Conservation (phyloP, 2,888 invertebrate genomes). For the Drosophila incognita region DNA sequence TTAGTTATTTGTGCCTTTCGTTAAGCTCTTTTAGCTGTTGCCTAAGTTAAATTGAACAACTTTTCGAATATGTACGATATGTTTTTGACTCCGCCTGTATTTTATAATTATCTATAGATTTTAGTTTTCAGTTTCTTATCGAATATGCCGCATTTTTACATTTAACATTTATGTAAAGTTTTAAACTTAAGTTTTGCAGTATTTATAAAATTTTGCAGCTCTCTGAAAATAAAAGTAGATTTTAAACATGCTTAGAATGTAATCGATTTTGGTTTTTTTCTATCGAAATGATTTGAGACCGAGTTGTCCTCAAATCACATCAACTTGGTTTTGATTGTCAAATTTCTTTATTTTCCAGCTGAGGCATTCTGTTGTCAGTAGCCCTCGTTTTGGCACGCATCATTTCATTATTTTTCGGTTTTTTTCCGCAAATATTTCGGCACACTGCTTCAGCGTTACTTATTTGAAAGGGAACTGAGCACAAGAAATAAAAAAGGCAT, state of each 20-base stretch:
- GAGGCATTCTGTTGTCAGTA: constrained; percentile 42
- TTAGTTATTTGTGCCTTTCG: constrained; percentile 53
- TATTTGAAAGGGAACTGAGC: constrained; percentile 2
- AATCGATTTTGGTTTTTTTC: neutral
- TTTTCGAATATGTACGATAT: constrained; percentile 28
- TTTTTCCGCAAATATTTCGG: constrained; percentile 50
- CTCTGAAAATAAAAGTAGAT: constrained; percentile 46
- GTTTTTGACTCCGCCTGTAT: constrained; percentile 24
- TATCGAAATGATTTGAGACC: neutral
- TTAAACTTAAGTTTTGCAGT: constrained; percentile 59
- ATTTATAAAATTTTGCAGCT: constrained; percentile 61
- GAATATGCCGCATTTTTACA: constrained; percentile 60
- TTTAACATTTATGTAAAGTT: constrained; percentile 57
- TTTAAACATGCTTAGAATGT: constrained; percentile 7
- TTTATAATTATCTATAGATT: constrained; percentile 15
- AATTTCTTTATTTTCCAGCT: neutral
- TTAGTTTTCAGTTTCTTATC: constrained; percentile 30
- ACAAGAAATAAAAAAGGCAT: neutral
- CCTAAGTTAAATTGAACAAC: constrained; percentile 26
- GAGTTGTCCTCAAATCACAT: neutral
- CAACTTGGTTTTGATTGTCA: constrained; percentile 20
- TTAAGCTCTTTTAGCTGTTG: constrained; percentile 43
- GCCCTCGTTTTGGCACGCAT: constrained; percentile 57
- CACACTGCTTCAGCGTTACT: constrained; percentile 31
- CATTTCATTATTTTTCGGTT: constrained; percentile 62